phyloP scores from a whole-genome alignment of 2,888 invertebrate genomes.

The Ormyrus labotus region DNA sequence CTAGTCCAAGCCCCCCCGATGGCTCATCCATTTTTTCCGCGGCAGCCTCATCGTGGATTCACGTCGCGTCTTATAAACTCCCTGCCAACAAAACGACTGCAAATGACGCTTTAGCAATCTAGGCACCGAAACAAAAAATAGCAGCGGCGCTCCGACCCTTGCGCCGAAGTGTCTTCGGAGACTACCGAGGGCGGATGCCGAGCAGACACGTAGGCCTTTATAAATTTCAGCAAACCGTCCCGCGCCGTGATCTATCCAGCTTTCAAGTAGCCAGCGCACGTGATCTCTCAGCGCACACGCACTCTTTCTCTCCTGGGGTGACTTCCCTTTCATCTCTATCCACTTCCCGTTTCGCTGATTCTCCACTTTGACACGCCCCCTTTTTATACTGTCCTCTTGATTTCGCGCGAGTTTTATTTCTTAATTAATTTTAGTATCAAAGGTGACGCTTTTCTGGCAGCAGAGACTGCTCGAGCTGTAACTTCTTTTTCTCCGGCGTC shows the following conservation, averaged over 20 bases:
- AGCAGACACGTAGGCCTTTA: slow-evolving; percentile 71
- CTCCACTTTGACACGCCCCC: slow-evolving; percentile 31
- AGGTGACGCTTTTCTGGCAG: not conserved
- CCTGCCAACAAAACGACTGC: slow-evolving; percentile 69
- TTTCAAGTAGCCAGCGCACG: slow-evolving; percentile 70
- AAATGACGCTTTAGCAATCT: slow-evolving; percentile 68
- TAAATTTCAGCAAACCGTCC: slow-evolving; percentile 70
- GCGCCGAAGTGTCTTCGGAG: slow-evolving; percentile 62
- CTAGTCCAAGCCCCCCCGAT: not conserved
- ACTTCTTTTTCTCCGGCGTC: not conserved
- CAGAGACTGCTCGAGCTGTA: not conserved
- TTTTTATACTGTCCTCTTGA: slow-evolving; percentile 5
- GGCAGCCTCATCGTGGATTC: slow-evolving; percentile 65
- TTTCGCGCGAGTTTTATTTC: not conserved
- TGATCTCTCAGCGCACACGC: slow-evolving; percentile 57
- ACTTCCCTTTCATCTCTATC: not conserved
- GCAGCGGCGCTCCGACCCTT: slow-evolving; percentile 60
- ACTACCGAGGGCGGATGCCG: slow-evolving; percentile 58
- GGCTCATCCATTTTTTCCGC: slow-evolving; percentile 2
- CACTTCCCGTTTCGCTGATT: slow-evolving; percentile 21
- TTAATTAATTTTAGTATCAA: not conserved
- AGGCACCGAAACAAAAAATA: slow-evolving; percentile 67
- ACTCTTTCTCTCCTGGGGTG: slow-evolving; percentile 2
- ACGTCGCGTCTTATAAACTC: slow-evolving; percentile 67
- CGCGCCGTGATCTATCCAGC: slow-evolving; percentile 61